phyloP scores from a whole-genome alignment of 2,888 invertebrate genomes.

The Parochlus steinenii region DNA sequence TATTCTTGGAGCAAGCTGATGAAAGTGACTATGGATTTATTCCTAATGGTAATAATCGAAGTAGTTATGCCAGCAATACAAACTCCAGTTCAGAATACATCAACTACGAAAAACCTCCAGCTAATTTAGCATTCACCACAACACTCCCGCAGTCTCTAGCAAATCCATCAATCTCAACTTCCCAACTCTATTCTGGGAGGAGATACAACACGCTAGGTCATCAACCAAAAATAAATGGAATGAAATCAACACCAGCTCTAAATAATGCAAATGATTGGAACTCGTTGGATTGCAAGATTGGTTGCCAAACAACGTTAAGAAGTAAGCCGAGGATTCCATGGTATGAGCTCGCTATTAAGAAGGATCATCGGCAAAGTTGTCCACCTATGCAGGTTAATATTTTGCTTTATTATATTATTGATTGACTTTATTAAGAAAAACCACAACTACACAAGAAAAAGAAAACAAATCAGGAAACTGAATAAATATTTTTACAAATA shows the following conservation, averaged over 20 bases:
- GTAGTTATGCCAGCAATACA: slow-evolving; percentile 7
- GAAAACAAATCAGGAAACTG: no score
- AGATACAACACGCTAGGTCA: slow-evolving; percentile 14
- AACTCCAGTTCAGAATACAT: slow-evolving; percentile 9
- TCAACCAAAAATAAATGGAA: slow-evolving; percentile 13
- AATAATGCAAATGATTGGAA: slow-evolving; percentile 21
- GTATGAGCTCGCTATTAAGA: slow-evolving; percentile 75
- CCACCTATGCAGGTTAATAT: slow-evolving; percentile 48
- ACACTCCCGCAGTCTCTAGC: slow-evolving; percentile 11
- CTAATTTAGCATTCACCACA: slow-evolving; percentile 8
- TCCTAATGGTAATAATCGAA: slow-evolving; percentile 2
- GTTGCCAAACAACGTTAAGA: slow-evolving; percentile 46
- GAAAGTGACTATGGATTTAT: slow-evolving; percentile 1
- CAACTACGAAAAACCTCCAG: slow-evolving; percentile 10
- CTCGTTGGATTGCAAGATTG: slow-evolving; percentile 46
- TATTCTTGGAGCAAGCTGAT: no score
- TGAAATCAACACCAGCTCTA: slow-evolving; percentile 8
- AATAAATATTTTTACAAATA: no score
- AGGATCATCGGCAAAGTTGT: slow-evolving; percentile 61
- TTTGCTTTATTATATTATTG: slow-evolving; percentile 6
- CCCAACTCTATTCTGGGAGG: slow-evolving; percentile 9
- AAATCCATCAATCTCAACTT: slow-evolving; percentile 9
- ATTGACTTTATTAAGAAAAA: no score
- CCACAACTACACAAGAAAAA: no score
- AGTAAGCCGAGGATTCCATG: slow-evolving; percentile 62